Conservation (phyloP, 2,888 invertebrate species). For the Tethea ocularis region DNA sequence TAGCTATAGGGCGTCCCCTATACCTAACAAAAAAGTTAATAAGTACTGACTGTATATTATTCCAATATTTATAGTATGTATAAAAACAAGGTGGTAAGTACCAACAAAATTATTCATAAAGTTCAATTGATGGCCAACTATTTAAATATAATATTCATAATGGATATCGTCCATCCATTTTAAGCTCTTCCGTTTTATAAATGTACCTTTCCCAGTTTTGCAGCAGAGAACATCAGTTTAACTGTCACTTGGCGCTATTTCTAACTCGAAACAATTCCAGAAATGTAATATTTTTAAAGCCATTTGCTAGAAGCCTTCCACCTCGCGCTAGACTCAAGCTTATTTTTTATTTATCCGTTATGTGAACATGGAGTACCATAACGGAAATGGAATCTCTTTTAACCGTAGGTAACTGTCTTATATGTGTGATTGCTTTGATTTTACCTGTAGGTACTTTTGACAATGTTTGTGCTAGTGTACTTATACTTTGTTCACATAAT, state of each 20-base stretch:
- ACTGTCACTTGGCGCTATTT: slow-evolving; percentile 75
- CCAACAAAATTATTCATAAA: neutral
- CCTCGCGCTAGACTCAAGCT: slow-evolving; percentile 52
- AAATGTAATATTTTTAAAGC: slow-evolving; percentile 80
- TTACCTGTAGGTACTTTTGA: neutral
- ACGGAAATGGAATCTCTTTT: slow-evolving; percentile 8
- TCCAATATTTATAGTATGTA: neutral
- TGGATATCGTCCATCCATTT: slow-evolving; percentile 28
- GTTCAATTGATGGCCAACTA: neutral
- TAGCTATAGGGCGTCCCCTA: too few relatives aligned
- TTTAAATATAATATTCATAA: neutral
- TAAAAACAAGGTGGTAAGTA: neutral
- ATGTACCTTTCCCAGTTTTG: slow-evolving; percentile 63
- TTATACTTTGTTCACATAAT: too few relatives aligned
- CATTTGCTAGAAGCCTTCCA: slow-evolving; percentile 76
- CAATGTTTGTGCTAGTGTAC: too few relatives aligned
- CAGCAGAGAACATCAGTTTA: slow-evolving; percentile 71
- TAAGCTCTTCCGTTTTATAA: slow-evolving; percentile 64
- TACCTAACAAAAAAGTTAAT: neutral
- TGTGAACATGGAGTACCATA: slow-evolving; percentile 14
- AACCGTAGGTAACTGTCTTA: neutral
- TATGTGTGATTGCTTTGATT: slow-evolving; percentile 6
- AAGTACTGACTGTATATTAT: too few relatives aligned
- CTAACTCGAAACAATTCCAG: slow-evolving; percentile 75
- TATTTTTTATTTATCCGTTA: slow-evolving; percentile 64